phyloP scores from a whole-genome alignment of 2,888 invertebrate genomes.

The Cryptops parisi region DNA sequence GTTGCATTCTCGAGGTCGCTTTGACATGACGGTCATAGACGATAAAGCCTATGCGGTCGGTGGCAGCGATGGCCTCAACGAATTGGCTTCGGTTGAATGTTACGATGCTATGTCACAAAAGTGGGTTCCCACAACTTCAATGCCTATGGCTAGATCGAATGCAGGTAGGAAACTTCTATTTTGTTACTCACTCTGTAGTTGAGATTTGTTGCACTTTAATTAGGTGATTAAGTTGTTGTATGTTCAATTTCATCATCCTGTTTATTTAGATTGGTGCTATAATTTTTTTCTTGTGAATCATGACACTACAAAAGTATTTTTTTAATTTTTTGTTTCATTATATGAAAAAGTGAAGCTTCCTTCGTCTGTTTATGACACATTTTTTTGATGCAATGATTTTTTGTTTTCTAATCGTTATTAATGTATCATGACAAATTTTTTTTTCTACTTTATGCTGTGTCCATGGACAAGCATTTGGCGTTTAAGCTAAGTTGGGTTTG shows the following conservation, averaged over 20 bases:
- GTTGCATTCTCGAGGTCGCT: slow-evolving; percentile 59
- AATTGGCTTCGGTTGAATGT: slow-evolving; percentile 56
- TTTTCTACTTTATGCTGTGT: no score
- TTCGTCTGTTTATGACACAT: background rate
- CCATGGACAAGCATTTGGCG: no score
- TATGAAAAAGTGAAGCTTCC: background rate
- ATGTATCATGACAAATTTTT: no score
- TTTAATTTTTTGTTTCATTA: background rate
- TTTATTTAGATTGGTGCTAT: no score
- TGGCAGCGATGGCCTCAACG: slow-evolving; percentile 68
- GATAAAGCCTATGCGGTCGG: slow-evolving; percentile 61
- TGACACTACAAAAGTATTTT: background rate
- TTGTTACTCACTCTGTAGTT: background rate
- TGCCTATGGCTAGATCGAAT: slow-evolving; percentile 51
- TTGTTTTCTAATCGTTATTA: no score
- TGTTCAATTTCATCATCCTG: background rate
- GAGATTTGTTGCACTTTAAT: background rate
- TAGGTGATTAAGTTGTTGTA: background rate
- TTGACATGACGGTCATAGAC: slow-evolving; percentile 54
- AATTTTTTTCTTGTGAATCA: no score
- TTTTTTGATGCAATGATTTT: no score
- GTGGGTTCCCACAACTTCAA: slow-evolving; percentile 40
- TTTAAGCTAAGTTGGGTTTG: no score
- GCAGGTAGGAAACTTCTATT: slow-evolving; percentile 38
- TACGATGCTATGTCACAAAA: slow-evolving; percentile 36